Conservation (phyloP, 2,888 invertebrate genomes). For the Spicauda simplicius region DNA sequence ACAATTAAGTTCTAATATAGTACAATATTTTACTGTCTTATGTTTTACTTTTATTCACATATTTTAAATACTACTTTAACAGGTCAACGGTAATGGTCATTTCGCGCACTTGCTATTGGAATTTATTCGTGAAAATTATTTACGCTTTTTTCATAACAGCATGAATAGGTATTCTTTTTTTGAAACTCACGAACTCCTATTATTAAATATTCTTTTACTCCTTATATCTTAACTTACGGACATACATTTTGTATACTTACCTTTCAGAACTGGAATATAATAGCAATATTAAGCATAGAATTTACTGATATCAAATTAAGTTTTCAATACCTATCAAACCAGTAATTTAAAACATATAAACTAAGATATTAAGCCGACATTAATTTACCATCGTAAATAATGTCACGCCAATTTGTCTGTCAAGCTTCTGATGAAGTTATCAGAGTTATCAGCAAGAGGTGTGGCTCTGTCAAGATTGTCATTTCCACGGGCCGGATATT, state of each 20-base stretch:
- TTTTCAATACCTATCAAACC: neutral
- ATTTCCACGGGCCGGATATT: slow-evolving; percentile 20
- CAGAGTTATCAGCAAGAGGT: slow-evolving; percentile 17
- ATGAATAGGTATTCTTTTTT: too few relatives aligned
- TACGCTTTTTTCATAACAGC: too few relatives aligned
- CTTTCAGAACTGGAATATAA: too few relatives aligned
- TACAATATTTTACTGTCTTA: neutral
- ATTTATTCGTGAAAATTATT: too few relatives aligned
- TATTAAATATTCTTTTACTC: too few relatives aligned
- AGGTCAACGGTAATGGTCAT: too few relatives aligned
- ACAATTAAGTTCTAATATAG: neutral
- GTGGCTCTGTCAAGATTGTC: slow-evolving; percentile 25
- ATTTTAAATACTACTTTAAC: too few relatives aligned
- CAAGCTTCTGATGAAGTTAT: slow-evolving; percentile 20
- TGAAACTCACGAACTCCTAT: too few relatives aligned
- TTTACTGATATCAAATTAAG: neutral
- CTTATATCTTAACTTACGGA: too few relatives aligned
- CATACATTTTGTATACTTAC: too few relatives aligned
- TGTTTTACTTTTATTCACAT: neutral
- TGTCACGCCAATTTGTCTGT: slow-evolving; percentile 19
- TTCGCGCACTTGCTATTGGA: too few relatives aligned
- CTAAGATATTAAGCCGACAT: neutral
- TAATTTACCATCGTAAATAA: slow-evolving; percentile 15
- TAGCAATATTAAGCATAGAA: neutral
- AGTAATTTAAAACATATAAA: neutral